Evolutionary conservation across 2,113 vertebrate genomes (phyloP).

Genomic region (Octodon degus): DNA sequence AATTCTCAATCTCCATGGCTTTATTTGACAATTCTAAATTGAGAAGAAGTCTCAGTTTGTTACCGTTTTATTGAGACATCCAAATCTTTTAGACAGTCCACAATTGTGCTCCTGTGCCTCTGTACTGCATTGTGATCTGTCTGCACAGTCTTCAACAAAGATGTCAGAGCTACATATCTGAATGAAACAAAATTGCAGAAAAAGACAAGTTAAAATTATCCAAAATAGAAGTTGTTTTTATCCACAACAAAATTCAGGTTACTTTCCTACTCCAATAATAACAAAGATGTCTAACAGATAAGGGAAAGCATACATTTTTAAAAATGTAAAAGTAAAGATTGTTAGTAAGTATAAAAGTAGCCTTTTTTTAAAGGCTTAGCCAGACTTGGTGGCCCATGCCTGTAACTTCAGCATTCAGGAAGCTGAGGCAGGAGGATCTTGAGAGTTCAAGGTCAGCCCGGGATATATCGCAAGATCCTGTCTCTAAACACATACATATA

Average conservation of each 20-base stretch:
- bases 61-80: constrained; percentile 99
- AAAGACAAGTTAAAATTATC: constrained; percentile 45
- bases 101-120: constrained; percentile 98
- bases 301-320: not conserved
- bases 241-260: not conserved
- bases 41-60: constrained; percentile 40
- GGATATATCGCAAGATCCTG: not conserved
- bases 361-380: not conserved
- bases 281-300: not conserved
- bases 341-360: not conserved
- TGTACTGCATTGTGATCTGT: constrained; percentile 99
- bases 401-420: not conserved
- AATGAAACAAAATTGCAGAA: not conserved
- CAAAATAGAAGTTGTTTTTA: too few relatives aligned
- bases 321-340: constrained; percentile 39
- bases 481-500: not conserved
- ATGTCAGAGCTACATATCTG: constrained; percentile 98
- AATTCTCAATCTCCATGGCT: constrained; percentile 16
- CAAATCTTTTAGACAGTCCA: constrained; percentile 99
- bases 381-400: not conserved
- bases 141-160: constrained; percentile 98
- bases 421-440: not conserved
- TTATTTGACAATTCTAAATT: not conserved
- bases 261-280: constrained; percentile 17
- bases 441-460: not conserved